Evolutionary conservation across 2,888 invertebrate genomes (phyloP), one percentile per base, ranked within the genome.

Genomic region (Brenthis hecate): DNA sequence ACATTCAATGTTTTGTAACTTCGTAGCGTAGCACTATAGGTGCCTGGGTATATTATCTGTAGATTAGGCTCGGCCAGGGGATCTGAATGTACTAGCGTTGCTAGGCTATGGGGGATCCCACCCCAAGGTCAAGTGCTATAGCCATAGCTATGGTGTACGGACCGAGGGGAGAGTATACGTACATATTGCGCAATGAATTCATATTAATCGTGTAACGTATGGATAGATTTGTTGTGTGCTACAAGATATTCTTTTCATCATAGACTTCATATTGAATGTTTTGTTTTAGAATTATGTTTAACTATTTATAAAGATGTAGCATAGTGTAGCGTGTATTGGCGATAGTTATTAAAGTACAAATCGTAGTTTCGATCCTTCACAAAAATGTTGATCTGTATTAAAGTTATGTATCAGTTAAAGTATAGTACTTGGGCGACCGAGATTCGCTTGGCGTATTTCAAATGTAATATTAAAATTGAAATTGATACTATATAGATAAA

Each of bases 121-220:
- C 85, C 85, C 89, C 92, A 92, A 91, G 92, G 92, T 92, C 92
- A 92, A 80, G 84, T 81, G 81, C 82, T 83, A 83, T 87, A 88
- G 79, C 75, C 79, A 79, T 81, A 84, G 78, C 79, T 76, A 76
- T 85, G 83, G 76, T 73, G 76, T 80, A 82, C 77, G 76, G 82
- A 81, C 81, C 71, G 78, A 80, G 86, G 88, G 88, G 88, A 84
- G 86, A 79, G 56, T 70, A 68, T 60, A 71, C 72, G 73, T 72
- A 72, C 71, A 73, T 73, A 72, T 71, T 73, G 68, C 70, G 70
- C 73, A 58, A 74, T 72, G 71, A 74, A 63, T 68, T 74, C 64
- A 60, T 69, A 70, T 72, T 66, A 68, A 71, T 69, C 70, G 68
- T 69, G 68, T 74, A 56, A 68, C 69, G 67, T 70, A 72, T 68